Evolutionary conservation across 2,797 vertebrate species (phyloP).

Genomic region (Telmatherina bonti): DNA sequence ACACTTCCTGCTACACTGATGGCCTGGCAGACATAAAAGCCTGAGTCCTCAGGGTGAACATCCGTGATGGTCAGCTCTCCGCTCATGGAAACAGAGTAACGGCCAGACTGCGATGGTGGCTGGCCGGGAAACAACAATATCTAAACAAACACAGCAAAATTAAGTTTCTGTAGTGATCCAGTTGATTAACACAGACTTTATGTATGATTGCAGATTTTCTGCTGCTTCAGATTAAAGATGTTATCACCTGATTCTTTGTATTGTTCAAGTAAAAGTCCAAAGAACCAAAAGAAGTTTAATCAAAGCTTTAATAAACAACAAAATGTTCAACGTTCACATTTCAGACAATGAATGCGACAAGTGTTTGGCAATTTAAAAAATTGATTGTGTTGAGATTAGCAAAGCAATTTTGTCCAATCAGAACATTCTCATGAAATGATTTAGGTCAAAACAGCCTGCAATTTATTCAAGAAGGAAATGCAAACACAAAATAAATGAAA

Average conservation of each 20-base stretch:
- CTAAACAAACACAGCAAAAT: constrained; percentile 69
- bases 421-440: too few species aligned
- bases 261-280: neutral
- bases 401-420: too few species aligned
- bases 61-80: constrained; percentile 90
- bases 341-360: too few species aligned
- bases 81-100: constrained; percentile 88
- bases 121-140: constrained; percentile 93
- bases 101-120: constrained; percentile 83
- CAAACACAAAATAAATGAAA: too few species aligned
- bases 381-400: too few species aligned
- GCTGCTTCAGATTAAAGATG: neutral
- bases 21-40: constrained; percentile 96
- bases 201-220: neutral
- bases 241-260: neutral
- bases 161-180: too few species aligned
- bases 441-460: too few species aligned
- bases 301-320: neutral
- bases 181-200: neutral
- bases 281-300: neutral
- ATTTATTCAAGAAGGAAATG: too few species aligned
- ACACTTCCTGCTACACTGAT: constrained; percentile 95
- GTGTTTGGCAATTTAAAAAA: too few species aligned
- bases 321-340: too few species aligned
- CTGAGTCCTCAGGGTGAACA: constrained; percentile 88